Conservation (phyloP, 2,888 invertebrate genomes). For the Periphyllus acericola region DNA sequence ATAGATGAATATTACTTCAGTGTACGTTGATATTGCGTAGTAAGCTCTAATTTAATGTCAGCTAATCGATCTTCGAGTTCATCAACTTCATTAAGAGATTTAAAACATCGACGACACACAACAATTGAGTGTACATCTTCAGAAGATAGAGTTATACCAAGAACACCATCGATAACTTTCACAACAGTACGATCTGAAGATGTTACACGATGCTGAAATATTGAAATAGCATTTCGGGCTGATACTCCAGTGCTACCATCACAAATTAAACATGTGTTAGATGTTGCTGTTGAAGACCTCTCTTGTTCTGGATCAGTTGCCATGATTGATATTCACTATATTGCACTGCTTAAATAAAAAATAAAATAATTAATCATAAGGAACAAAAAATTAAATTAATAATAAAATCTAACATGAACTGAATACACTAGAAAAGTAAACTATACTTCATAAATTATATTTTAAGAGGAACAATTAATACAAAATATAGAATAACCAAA, state of each 20-base stretch:
- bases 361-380: not conserved
- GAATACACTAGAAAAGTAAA: not conserved
- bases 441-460: not conserved
- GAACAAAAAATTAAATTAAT: not conserved
- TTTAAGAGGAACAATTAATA: too few species aligned
- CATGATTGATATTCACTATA: slow-evolving; percentile 40
- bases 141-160: slow-evolving; percentile 70
- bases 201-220: slow-evolving; percentile 69
- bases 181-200: slow-evolving; percentile 67
- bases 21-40: slow-evolving; percentile 70
- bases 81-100: slow-evolving; percentile 72
- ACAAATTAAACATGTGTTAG: slow-evolving; percentile 72
- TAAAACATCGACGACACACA: slow-evolving; percentile 77
- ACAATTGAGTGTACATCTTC: slow-evolving; percentile 69
- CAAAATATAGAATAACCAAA: too few species aligned
- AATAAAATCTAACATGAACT: not conserved
- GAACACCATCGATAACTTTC: slow-evolving; percentile 69
- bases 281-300: slow-evolving; percentile 35
- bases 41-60: slow-evolving; percentile 71
- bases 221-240: slow-evolving; percentile 70
- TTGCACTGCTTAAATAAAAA: not conserved
- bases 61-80: slow-evolving; percentile 67
- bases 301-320: slow-evolving; percentile 61
- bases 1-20: slow-evolving; percentile 65
- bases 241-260: slow-evolving; percentile 71